Base-by-base conservation (phyloP, 1,140 invertebrate species). In the Bombus impatiens region DNA sequence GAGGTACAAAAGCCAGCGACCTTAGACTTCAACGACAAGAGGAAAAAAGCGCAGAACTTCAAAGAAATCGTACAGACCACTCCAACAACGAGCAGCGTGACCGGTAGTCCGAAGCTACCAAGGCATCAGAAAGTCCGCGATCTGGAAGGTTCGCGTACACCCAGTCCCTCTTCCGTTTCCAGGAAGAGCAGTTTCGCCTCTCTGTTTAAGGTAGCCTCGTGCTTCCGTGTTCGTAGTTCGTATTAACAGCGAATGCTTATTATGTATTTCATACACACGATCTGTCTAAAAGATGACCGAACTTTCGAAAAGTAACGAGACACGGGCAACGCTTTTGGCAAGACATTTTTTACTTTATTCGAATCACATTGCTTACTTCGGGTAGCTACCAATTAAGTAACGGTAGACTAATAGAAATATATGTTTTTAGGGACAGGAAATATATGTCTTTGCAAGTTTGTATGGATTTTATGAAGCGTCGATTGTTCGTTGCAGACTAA, bases 111-210 rank as follows among this genome's bases (percentile, higher is more conserved):
- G 0, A 94, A 95, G 42, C 90, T 94, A 37, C 92, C 94, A 3
- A 94, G 93, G 70, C 93, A 95, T 71, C 94, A 93, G 22, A 95
- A 96, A 78, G 94, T 95, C 2, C 94, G 95, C 15, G 94, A 95
- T 53, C 88, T 93, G 4, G 94, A 94, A 92, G 89, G 95, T 90
- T 95, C 95, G 8, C 93, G 94, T 71, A 96, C 95, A 35, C 96
- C 96, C 0, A 96, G 96, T 87, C 96, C 96, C 18, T 96, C 94
- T 28, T 95, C 96, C 1, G 96, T 97, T 0, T 97, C 97, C 0
- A 95, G 97, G 71, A 98, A 98, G 92, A 97, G 97, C 87, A 98
- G 97, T 37, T 98, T 98, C 89, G 96, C 97, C 86, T 97, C 97
- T 2, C 93, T 98, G 12, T 98, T 98, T 90, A 97, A 97, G 92